These are phyloP conservation scores for Pithys albifrons DNA, from an alignment of 2,113 vertebrate genomes.

Conservation along the genomic window DNA sequence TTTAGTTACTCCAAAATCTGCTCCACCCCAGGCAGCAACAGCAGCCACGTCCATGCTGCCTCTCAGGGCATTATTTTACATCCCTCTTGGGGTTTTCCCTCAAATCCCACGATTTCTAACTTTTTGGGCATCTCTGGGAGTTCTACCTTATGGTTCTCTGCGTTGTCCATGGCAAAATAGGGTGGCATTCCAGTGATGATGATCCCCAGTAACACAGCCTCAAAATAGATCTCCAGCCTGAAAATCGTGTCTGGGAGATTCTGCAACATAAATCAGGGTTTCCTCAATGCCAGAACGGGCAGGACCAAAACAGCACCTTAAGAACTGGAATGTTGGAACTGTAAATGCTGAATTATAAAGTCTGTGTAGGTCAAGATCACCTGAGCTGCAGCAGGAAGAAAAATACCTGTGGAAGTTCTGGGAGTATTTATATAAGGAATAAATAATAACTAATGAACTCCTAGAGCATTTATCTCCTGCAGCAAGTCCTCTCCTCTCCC, in stretches of 20 bases:
- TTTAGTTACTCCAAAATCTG: background rate
- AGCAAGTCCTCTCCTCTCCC: background rate
- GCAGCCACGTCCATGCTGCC: background rate
- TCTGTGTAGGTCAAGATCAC: background rate
- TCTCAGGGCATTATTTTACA: background rate
- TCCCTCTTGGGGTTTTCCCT: accelerated
- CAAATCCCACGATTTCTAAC: background rate
- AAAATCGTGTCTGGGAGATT: slow-evolving; percentile 77
- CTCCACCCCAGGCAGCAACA: background rate
- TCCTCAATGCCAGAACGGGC: accelerated
- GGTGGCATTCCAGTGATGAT: slow-evolving; percentile 91
- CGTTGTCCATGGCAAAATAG: slow-evolving; percentile 97
- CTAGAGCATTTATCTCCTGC: background rate
- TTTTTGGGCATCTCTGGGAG: background rate
- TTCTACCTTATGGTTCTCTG: slow-evolving; percentile 90
- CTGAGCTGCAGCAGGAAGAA: background rate
- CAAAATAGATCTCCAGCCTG: slow-evolving; percentile 78
- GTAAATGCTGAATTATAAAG: background rate
- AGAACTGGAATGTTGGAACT: accelerated
- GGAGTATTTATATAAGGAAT: background rate
- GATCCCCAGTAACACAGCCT: slow-evolving; percentile 88
- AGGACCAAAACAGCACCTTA: accelerated
- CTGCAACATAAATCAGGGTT: slow-evolving; percentile 45
- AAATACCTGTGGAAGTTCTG: background rate
- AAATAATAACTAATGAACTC: background rate